Evolutionary conservation across 2,888 invertebrate genomes (phyloP).

Genomic region (Eristalis pertinax): DNA sequence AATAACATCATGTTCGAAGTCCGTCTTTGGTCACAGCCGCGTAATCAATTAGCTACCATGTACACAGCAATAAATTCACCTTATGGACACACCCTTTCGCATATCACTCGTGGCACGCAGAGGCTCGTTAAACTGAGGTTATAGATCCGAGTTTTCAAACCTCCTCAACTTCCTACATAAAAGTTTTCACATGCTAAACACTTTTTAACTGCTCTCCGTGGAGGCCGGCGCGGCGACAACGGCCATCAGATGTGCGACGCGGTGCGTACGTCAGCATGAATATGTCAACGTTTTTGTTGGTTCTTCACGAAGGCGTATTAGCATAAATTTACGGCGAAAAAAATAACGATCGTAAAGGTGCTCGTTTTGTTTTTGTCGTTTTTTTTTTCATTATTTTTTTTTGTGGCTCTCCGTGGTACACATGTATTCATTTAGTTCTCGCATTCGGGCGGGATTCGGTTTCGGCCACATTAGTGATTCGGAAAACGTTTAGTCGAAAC

Average conservation of each 20-base stretch:
- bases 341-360: background rate
- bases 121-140: background rate
- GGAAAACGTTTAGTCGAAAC: background rate
- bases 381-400: background rate
- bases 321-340: constrained; percentile 1
- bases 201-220: background rate
- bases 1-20: background rate
- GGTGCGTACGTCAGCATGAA: background rate
- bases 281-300: background rate
- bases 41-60: background rate
- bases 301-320: background rate
- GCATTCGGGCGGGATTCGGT: background rate
- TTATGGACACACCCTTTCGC: background rate
- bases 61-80: background rate
- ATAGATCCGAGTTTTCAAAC: background rate
- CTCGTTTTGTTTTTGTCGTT: background rate
- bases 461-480: background rate
- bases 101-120: background rate
- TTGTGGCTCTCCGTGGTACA: background rate
- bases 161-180: background rate
- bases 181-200: background rate
- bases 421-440: background rate
- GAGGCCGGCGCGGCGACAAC: background rate
- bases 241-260: background rate
- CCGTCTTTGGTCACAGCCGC: background rate